Evolutionary conservation across 1,140 invertebrate genomes (phyloP), one percentile per base, ranked within the genome.

Genomic region (Bactericera cockerelli): DNA sequence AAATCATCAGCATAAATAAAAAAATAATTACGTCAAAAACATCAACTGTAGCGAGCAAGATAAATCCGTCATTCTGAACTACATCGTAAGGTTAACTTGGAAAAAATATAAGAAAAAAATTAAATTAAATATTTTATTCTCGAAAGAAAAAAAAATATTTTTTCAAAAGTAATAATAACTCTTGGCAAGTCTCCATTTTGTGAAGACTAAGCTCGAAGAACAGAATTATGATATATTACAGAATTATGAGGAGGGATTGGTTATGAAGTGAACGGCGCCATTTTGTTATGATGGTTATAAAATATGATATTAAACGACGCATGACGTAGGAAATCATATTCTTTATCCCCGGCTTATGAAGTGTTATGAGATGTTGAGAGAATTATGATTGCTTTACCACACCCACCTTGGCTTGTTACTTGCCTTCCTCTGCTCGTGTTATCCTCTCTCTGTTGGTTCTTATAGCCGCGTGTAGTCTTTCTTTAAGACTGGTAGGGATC

Each of bases 121-220:
- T 6, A 6, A 31, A 6, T 31, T 31, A 31, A 4, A 31, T 31
- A 31, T 31, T 31, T 31, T 31, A 6, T 31, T 31, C 13, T 31
- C 42, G 19, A 36, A 36, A 36, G 33, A 36, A 36, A 49, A 49
- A 6, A 49, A 49, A 49, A 49, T 19, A 49, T 49, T 49, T 49
- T 49, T 4, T 49, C 16, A 36, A 36, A 11, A 36, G 10, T 36
- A n/a, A n/a, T n/a, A n/a, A n/a, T n/a, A n/a, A 36, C 3, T 49
- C 42, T 49, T 49, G 42, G 42, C 42, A 49, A 49, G n/a, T 49
- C 42, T 49, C 42, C 42, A 49, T 49, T 49, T 49, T 49, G 42
- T 10, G n/a, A 49, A 49, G 6, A 49, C 33, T 11, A 36, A 36
- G 16, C 10, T 11, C 10, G 16, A 36, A 36, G 16, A 36, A 36